Evolutionary conservation across 2,888 invertebrate species (phyloP).

Genomic region (Drosophila testacea): DNA sequence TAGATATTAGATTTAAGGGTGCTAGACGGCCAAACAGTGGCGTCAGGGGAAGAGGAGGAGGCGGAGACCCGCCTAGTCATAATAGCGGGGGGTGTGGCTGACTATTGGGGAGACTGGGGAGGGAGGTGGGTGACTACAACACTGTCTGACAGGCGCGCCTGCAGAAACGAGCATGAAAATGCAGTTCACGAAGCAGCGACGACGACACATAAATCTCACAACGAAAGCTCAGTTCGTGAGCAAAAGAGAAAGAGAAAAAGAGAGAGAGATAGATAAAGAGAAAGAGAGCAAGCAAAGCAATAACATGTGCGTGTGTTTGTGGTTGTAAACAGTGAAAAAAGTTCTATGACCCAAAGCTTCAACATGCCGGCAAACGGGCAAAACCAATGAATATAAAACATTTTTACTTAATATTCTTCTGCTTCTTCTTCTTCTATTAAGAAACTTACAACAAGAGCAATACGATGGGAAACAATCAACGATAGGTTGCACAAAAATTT

Average conservation of each 20-base stretch:
- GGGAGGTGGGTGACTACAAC: neutral
- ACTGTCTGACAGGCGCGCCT: slow-evolving; percentile 40
- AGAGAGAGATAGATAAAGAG: neutral
- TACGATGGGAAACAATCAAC: neutral
- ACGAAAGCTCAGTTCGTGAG: slow-evolving; percentile 62
- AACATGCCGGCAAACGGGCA: slow-evolving; percentile 46
- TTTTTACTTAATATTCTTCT: slow-evolving; percentile 24
- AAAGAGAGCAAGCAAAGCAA: slow-evolving; percentile 22
- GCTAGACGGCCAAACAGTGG: slow-evolving; percentile 57
- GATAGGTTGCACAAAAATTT: too few species aligned
- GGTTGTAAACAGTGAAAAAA: slow-evolving; percentile 73
- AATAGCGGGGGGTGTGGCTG: slow-evolving; percentile 11
- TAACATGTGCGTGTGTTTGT: slow-evolving; percentile 30
- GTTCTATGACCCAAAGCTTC: slow-evolving; percentile 82
- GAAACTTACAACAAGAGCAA: slow-evolving; percentile 16
- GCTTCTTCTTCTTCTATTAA: slow-evolving; percentile 2
- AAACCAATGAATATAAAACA: slow-evolving; percentile 52
- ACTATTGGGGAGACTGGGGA: neutral
- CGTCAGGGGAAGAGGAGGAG: neutral
- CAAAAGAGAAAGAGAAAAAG: slow-evolving; percentile 21
- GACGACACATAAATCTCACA: slow-evolving; percentile 73
- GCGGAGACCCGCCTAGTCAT: slow-evolving; percentile 26
- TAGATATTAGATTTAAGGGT: slow-evolving; percentile 79
- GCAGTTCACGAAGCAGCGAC: slow-evolving; percentile 60
- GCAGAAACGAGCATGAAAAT: slow-evolving; percentile 57